Conservation (phyloP, 2,888 invertebrate species). For the Penaeus monodon region DNA sequence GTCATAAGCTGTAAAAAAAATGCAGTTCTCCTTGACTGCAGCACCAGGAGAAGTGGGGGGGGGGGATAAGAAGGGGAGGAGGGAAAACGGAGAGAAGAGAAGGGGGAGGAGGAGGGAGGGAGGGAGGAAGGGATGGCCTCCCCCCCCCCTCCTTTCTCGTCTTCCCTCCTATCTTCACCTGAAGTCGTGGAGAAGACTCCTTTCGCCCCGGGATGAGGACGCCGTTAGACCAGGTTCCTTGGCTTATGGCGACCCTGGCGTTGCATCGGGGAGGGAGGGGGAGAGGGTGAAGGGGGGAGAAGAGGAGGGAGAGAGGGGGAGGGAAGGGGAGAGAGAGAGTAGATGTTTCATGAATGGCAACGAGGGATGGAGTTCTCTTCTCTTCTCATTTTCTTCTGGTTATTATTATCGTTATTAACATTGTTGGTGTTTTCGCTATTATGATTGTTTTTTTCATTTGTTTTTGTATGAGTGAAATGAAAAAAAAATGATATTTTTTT, state of each 20-base stretch:
- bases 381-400: too few species aligned
- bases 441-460: too few species aligned
- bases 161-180: background rate
- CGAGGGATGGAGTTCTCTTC: too few species aligned
- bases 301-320: background rate
- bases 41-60: background rate
- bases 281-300: background rate
- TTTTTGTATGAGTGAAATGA: too few species aligned
- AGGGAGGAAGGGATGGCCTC: background rate
- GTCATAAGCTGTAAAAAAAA: too few species aligned
- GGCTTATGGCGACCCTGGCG: conserved; percentile 3
- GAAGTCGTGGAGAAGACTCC: background rate
- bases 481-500: too few species aligned
- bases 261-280: background rate
- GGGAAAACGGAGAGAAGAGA: background rate
- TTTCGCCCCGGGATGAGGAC: too few species aligned
- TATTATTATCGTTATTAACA: too few species aligned
- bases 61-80: conserved; percentile 9
- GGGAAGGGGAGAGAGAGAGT: background rate
- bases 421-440: too few species aligned
- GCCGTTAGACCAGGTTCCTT: too few species aligned
- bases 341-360: too few species aligned
- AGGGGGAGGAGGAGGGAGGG: background rate
- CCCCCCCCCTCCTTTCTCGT: background rate
- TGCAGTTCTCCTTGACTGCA: too few species aligned